Evolutionary conservation across 1,140 invertebrate species (phyloP).

Genomic region (Lamellibrachia luymesi): DNA sequence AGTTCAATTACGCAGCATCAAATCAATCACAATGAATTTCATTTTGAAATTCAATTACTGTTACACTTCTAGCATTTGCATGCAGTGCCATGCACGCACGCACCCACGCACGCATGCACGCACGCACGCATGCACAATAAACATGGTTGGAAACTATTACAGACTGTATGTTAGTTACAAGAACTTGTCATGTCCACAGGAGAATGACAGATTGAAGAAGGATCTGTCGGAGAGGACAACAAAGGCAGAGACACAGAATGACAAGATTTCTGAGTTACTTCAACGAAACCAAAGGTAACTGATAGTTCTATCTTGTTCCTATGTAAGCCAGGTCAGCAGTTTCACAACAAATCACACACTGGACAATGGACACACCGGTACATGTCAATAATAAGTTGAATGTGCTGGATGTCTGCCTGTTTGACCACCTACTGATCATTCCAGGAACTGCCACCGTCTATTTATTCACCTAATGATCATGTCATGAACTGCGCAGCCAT

Average conservation of each 20-base stretch:
- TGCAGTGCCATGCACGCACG: not conserved
- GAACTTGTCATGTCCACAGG: conserved; percentile 38
- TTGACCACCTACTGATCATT: not conserved
- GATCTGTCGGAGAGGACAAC: conserved; percentile 55
- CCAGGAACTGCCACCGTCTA: not conserved
- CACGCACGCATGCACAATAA: not conserved
- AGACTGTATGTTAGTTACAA: not conserved
- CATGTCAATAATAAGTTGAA: too few species aligned
- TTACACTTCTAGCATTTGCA: too few species aligned
- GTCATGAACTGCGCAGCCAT: not conserved
- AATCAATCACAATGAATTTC: not conserved
- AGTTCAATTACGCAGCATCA: not conserved
- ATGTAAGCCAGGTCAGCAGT: too few species aligned
- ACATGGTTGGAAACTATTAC: not conserved
- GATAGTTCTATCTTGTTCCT: not conserved
- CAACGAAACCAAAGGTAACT: conserved; percentile 57
- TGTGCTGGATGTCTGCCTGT: not conserved
- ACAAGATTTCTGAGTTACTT: conserved; percentile 57
- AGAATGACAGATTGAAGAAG: conserved; percentile 57
- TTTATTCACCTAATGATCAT: not conserved
- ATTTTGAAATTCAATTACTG: too few species aligned
- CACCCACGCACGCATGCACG: not conserved
- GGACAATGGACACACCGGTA: too few species aligned
- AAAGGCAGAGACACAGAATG: conserved; percentile 56
- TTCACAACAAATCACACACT: too few species aligned